These are phyloP conservation scores for Hucho hucho DNA, from an alignment of 2,113 vertebrate genomes.

Conservation along the genomic window DNA sequence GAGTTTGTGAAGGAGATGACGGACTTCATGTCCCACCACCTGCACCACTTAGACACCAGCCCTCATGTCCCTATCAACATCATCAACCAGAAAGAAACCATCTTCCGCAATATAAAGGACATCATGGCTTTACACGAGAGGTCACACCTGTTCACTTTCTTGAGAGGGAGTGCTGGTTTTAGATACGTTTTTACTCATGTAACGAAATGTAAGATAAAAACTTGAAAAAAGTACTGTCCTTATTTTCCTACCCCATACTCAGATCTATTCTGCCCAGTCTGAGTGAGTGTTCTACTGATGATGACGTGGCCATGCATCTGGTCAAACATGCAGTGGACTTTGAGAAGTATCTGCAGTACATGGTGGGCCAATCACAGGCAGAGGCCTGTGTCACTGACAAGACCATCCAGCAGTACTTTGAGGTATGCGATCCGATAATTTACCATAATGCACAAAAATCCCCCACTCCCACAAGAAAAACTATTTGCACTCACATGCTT, in stretches of 20 bases:
- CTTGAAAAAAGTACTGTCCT: not conserved
- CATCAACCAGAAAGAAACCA: slow-evolving; percentile 68
- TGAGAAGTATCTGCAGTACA: slow-evolving; percentile 88
- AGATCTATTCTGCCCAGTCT: slow-evolving; percentile 80
- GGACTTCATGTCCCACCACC: slow-evolving; percentile 59
- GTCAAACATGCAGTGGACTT: slow-evolving; percentile 83
- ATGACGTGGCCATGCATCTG: slow-evolving; percentile 91
- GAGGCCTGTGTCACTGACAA: slow-evolving; percentile 85
- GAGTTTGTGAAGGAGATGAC: slow-evolving; percentile 75
- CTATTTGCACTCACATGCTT: not conserved
- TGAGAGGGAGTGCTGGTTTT: not conserved
- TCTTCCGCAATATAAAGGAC: slow-evolving; percentile 91
- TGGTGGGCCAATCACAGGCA: slow-evolving; percentile 87
- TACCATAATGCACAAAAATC: not conserved
- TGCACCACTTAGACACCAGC: slow-evolving; percentile 61
- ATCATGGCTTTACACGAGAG: slow-evolving; percentile 84
- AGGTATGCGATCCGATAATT: slow-evolving; percentile 65
- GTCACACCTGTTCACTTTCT: not conserved
- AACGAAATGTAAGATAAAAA: slow-evolving; percentile 15
- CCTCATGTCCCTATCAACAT: slow-evolving; percentile 53
- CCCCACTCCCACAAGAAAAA: slow-evolving; percentile 37
- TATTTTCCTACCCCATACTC: slow-evolving; percentile 16
- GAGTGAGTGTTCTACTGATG: slow-evolving; percentile 83
- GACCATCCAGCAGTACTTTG: slow-evolving; percentile 86
- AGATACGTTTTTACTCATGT: not conserved